Conservation (phyloP, 1,140 invertebrate genomes). For the Drosophila triauraria region DNA sequence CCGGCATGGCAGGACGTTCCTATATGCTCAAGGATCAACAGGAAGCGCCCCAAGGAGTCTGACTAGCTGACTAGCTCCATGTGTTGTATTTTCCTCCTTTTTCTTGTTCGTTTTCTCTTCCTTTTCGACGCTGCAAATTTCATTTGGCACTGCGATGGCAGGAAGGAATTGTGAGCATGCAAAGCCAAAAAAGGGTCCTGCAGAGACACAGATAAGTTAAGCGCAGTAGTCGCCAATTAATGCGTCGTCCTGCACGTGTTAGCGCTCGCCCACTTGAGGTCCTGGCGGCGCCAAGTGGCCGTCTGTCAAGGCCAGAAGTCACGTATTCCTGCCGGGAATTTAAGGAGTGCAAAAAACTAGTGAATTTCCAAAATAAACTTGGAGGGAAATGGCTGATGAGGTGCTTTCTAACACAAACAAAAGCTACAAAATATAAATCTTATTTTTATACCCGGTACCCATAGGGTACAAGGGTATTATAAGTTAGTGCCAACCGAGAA, state of each 20-base stretch:
- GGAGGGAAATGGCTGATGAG: neutral
- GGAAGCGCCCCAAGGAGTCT: constrained; percentile 64
- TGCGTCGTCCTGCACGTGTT: constrained; percentile 68
- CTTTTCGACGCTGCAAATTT: constrained; percentile 47
- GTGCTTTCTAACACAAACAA: neutral
- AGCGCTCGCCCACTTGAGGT: constrained; percentile 56
- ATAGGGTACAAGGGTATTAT: no score
- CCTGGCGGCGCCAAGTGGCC: constrained; percentile 31
- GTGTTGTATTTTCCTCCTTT: constrained; percentile 33
- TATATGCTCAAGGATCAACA: constrained; percentile 61
- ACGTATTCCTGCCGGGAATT: constrained; percentile 55
- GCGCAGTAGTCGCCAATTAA: constrained; percentile 65
- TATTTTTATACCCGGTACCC: no score
- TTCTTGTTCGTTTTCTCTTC: constrained; percentile 11
- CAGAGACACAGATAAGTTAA: constrained; percentile 67
- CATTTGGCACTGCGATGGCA: constrained; percentile 48
- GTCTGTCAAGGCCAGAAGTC: constrained; percentile 58
- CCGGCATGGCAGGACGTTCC: constrained; percentile 57
- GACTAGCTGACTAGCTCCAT: constrained; percentile 21
- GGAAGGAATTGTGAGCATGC: constrained; percentile 69
- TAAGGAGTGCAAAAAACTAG: neutral
- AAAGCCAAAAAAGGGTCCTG: constrained; percentile 25
- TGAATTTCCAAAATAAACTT: neutral
- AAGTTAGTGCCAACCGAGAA: no score
- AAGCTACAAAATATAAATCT: neutral